Percentiles rank a stretch among this genome's conserved stretches.
These are phyloP conservation scores for Brachionichthys hirsutus DNA, from an alignment of 2,113 vertebrate species.

Conservation along the genomic window DNA sequence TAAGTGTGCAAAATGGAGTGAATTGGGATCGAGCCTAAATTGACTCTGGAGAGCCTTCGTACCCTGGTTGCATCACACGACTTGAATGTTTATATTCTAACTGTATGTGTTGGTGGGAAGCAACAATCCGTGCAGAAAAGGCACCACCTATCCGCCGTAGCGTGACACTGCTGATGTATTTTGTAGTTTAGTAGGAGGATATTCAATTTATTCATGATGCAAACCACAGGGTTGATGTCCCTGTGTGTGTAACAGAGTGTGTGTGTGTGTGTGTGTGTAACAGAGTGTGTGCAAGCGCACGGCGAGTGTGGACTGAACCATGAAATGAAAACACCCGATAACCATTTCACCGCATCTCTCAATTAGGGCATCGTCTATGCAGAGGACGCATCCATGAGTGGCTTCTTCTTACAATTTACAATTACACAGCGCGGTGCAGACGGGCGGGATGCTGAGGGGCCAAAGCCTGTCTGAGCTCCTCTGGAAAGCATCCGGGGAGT, in stretches of 20 bases:
- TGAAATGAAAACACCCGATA: slow-evolving; percentile 74
- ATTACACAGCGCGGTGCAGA: slow-evolving; percentile 52
- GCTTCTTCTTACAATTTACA: slow-evolving; percentile 57
- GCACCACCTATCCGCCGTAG: slow-evolving; percentile 34
- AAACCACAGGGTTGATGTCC: slow-evolving; percentile 49
- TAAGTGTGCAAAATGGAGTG: too few relatives aligned
- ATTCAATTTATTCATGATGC: slow-evolving; percentile 75
- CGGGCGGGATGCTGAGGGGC: slow-evolving; percentile 36
- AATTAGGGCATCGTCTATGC: slow-evolving; percentile 69
- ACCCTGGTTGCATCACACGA: slow-evolving; percentile 1
- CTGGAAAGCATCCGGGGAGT: slow-evolving; percentile 23
- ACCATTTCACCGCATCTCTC: slow-evolving; percentile 70
- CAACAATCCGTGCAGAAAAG: slow-evolving; percentile 32
- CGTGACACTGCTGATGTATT: slow-evolving; percentile 60
- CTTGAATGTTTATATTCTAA: slow-evolving; percentile 41
- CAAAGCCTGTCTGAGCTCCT: slow-evolving; percentile 17
- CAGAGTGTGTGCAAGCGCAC: slow-evolving; percentile 35
- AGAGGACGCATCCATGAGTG: slow-evolving; percentile 53
- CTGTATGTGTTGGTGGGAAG: slow-evolving; percentile 27
- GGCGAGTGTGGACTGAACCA: slow-evolving; percentile 64
- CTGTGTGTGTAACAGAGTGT: slow-evolving; percentile 24
- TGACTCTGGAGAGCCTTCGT: slow-evolving; percentile 1
- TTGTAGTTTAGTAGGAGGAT: slow-evolving; percentile 62
- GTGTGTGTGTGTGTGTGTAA: slow-evolving; percentile 22
- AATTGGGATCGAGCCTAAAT: too few relatives aligned